A percentile compares a stretch with the other conserved stretches of the same genome.
Evolutionary conservation across 2,888 invertebrate species (phyloP).

Genomic region (Aphidius colemani): DNA sequence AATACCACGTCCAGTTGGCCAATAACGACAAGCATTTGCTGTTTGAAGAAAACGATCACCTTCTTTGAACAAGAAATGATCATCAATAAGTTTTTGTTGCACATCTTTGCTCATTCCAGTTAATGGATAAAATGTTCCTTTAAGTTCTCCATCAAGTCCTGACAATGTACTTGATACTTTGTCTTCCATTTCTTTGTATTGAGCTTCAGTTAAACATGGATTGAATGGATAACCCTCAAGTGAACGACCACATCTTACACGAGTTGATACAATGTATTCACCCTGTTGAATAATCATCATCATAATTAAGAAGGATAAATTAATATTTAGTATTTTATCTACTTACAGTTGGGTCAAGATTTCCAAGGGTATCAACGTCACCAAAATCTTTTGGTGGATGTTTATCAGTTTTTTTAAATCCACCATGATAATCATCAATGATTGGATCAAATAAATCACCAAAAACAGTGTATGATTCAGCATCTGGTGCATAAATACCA

Average conservation of each 20-base stretch:
- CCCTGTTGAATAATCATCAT: constrained; percentile 56
- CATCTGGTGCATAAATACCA: constrained; percentile 97
- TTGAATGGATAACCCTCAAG: constrained; percentile 96
- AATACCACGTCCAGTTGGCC: constrained; percentile 97
- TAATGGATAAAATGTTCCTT: constrained; percentile 93
- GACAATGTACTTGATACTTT: constrained; percentile 84
- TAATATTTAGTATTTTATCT: background rate
- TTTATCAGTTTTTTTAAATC: constrained; percentile 92
- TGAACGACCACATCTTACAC: constrained; percentile 95
- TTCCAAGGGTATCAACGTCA: constrained; percentile 85
- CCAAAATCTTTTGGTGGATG: constrained; percentile 95
- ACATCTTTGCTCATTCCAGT: constrained; percentile 96
- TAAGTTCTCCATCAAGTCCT: constrained; percentile 84
- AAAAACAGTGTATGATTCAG: constrained; percentile 92
- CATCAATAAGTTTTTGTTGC: constrained; percentile 95
- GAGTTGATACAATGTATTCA: constrained; percentile 92
- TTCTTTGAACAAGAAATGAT: constrained; percentile 98
- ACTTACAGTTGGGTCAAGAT: constrained; percentile 82
- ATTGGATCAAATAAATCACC: constrained; percentile 94
- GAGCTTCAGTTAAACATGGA: constrained; percentile 93
- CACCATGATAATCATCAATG: constrained; percentile 96
- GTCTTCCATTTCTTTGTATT: constrained; percentile 96
- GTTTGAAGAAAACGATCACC: constrained; percentile 90
- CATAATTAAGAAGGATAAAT: background rate
- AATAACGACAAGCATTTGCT: constrained; percentile 94